Evolutionary conservation across 2,113 vertebrate species (phyloP).

Genomic region (Tyto alba): DNA sequence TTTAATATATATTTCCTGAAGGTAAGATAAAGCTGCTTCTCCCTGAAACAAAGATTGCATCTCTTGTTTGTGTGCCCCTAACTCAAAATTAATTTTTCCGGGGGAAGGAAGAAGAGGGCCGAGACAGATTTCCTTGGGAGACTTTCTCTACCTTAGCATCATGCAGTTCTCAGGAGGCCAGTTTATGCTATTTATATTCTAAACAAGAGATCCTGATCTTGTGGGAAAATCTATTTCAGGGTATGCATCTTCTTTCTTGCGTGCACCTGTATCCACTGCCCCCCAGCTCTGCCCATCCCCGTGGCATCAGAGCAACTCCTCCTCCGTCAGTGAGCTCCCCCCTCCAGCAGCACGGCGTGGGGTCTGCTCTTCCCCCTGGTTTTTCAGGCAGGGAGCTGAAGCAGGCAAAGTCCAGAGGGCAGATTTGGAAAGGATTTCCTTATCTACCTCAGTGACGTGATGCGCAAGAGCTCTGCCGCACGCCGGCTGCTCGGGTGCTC

Average conservation of each 20-base stretch:
- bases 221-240: accelerated
- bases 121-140: not conserved
- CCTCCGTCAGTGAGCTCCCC: not conserved
- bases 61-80: not conserved
- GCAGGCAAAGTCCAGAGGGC: not conserved
- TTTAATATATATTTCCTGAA: slow-evolving; percentile 30
- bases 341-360: accelerated
- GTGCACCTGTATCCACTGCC: accelerated
- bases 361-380: not conserved
- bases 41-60: not conserved
- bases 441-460: not conserved
- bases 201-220: not conserved
- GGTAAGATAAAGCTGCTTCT: not conserved
- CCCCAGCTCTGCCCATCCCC: accelerated
- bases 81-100: accelerated
- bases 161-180: not conserved
- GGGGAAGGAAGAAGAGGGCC: accelerated
- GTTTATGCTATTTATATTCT: accelerated
- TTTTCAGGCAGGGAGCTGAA: not conserved
- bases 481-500: no score
- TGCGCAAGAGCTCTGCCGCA: not conserved
- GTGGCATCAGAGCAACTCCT: not conserved
- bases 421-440: not conserved
- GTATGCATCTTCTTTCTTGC: accelerated
- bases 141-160: accelerated